phyloP scores from a whole-genome alignment of 2,797 vertebrate species.

The Chaetodon trifasciatus region DNA sequence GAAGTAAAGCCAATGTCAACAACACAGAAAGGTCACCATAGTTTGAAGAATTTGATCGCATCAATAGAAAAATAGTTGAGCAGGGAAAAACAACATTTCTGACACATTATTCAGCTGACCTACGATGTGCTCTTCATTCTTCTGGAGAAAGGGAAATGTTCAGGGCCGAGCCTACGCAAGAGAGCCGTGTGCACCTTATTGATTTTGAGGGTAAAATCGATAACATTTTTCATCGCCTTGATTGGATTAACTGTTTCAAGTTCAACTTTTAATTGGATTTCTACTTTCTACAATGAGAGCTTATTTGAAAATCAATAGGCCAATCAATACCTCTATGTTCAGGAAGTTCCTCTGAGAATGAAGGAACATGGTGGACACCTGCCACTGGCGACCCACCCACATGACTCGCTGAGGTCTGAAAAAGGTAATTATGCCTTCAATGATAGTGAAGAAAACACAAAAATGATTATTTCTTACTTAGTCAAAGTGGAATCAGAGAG shows the following conservation, averaged over 20 bases:
- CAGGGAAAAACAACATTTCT: neutral
- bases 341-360: conserved; percentile 67
- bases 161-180: conserved; percentile 5
- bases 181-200: conserved; percentile 66
- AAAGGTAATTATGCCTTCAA: conserved; percentile 34
- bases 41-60: neutral
- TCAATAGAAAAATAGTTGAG: neutral
- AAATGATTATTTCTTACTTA: neutral
- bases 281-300: conserved; percentile 78
- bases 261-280: conserved; percentile 87
- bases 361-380: conserved; percentile 57
- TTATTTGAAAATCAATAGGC: conserved; percentile 85
- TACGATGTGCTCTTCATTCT: neutral
- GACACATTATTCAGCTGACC: neutral
- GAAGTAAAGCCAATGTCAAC: neutral
- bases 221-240: conserved; percentile 82
- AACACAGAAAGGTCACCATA: neutral
- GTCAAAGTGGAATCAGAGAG: neutral
- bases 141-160: conserved; percentile 50
- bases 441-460: neutral
- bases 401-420: conserved; percentile 16
- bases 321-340: conserved; percentile 79
- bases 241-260: conserved; percentile 83
- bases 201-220: conserved; percentile 81
- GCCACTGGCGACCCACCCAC: conserved; percentile 37